Conservation (phyloP, 1,140 invertebrate genomes). For the Dufourea novaeangliae region DNA sequence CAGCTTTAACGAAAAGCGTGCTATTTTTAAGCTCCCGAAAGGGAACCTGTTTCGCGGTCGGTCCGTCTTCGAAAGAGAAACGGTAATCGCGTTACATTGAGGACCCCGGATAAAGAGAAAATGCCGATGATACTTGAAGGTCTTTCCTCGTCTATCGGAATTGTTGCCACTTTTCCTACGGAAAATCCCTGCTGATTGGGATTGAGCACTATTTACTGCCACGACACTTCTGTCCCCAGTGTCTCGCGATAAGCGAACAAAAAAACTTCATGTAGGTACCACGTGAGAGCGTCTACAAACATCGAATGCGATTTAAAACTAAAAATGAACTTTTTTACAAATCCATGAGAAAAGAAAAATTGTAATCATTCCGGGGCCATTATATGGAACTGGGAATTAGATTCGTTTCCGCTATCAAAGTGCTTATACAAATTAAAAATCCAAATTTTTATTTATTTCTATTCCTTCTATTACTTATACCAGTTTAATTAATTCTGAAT, state of each 20-base stretch:
- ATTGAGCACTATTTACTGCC: conserved; percentile 2
- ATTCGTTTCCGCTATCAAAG: too few relatives aligned
- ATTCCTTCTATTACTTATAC: too few relatives aligned
- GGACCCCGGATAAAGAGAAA: conserved; percentile 20
- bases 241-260: too few relatives aligned
- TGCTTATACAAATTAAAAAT: too few relatives aligned
- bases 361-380: too few relatives aligned
- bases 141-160: conserved; percentile 5
- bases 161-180: conserved; percentile 31
- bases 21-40: not conserved
- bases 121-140: conserved; percentile 27
- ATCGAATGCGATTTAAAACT: too few relatives aligned
- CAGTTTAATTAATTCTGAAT: too few relatives aligned
- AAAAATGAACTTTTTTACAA: too few relatives aligned
- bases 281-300: not conserved
- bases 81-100: conserved; percentile 18
- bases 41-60: not conserved
- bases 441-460: too few relatives aligned
- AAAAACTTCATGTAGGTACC: not conserved
- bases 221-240: not conserved
- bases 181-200: conserved; percentile 16
- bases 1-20: not conserved
- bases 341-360: too few relatives aligned
- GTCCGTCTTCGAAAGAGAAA: conserved; percentile 2
- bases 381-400: too few relatives aligned